Percentiles rank a stretch among this genome's conserved stretches.
Conservation (phyloP, 2,797 vertebrate genomes). For the Microhierax caerulescens region DNA sequence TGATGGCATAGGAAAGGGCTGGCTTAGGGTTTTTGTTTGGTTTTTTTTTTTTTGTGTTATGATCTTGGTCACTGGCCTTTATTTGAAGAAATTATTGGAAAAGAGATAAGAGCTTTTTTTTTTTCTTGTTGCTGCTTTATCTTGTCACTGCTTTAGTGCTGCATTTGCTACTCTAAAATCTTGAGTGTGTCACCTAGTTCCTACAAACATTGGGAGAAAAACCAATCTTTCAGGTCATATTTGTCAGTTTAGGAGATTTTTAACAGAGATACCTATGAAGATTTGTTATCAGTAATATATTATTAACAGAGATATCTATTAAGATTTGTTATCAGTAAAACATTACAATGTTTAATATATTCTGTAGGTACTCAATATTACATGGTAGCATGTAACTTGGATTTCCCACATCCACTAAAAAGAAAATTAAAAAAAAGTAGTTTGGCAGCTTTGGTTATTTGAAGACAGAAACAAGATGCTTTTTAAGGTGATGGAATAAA, state of each 20-base stretch:
- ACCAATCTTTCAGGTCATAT: background rate
- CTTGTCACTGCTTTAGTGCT: background rate
- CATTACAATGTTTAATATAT: background rate
- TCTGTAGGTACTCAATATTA: background rate
- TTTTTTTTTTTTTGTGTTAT: background rate
- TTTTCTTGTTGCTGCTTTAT: background rate
- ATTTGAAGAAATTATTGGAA: background rate
- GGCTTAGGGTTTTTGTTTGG: background rate
- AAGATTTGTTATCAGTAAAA: background rate
- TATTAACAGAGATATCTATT: background rate
- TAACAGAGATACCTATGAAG: background rate
- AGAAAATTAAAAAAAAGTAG: background rate
- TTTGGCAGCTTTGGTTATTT: background rate
- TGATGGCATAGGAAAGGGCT: background rate
- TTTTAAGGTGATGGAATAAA: background rate
- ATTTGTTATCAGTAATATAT: background rate
- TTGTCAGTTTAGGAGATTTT: background rate
- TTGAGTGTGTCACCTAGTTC: background rate
- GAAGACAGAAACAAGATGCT: background rate
- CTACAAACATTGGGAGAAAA: background rate
- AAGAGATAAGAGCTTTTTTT: accelerated
- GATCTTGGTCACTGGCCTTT: background rate
- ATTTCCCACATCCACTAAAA: background rate
- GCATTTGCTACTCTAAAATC: background rate
- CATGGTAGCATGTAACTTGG: background rate